Evolutionary conservation across 2,113 vertebrate genomes (phyloP).

Genomic region (Sinosuthora webbiana): DNA sequence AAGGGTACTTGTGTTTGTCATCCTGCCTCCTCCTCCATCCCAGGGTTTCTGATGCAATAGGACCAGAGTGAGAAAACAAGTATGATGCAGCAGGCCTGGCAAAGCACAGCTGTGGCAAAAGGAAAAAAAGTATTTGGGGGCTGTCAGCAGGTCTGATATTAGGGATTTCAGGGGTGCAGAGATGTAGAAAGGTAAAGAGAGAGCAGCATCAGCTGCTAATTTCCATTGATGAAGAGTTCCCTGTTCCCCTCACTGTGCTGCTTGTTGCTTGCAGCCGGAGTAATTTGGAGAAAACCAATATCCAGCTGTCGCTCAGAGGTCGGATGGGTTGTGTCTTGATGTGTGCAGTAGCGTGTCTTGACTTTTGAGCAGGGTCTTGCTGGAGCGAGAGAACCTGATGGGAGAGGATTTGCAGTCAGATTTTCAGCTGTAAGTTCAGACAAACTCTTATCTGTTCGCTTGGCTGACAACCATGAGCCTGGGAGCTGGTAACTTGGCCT

Average conservation of each 20-base stretch:
- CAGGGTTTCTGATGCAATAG: neutral
- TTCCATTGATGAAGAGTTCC: neutral
- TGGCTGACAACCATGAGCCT: neutral
- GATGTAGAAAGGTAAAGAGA: neutral
- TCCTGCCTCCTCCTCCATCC: neutral
- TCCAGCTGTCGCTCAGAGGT: neutral
- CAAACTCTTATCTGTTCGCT: neutral
- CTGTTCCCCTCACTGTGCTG: neutral
- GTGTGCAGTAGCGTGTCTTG: neutral
- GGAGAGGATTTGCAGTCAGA: neutral
- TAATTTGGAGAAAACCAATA: conserved; percentile 11
- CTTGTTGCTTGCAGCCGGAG: neutral
- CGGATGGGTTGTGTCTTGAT: neutral
- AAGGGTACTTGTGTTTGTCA: neutral
- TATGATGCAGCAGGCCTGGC: neutral
- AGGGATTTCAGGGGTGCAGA: neutral
- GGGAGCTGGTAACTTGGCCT: neutral
- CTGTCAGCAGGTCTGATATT: neutral
- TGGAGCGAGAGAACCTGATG: neutral
- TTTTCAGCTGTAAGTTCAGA: neutral
- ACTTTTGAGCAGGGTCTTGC: neutral
- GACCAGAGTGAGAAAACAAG: neutral
- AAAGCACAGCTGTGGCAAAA: neutral
- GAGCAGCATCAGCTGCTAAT: neutral
- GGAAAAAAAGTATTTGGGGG: neutral